A percentile compares a stretch with the other conserved stretches of the same genome.
These are phyloP conservation scores for Ylistrum balloti DNA, from an alignment of 1,140 invertebrate genomes.

Conservation along the genomic window DNA sequence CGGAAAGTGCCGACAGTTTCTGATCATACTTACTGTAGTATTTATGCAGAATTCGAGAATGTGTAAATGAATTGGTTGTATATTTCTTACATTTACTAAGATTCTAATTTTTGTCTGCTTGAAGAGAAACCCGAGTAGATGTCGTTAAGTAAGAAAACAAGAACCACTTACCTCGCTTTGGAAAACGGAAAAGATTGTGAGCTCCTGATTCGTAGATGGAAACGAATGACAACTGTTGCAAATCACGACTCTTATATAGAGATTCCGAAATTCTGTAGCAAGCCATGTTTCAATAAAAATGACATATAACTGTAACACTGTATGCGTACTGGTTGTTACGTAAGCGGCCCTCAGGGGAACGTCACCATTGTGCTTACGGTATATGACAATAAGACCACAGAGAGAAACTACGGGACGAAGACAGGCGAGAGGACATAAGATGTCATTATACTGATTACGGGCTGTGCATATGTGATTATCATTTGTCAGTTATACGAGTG, in stretches of 20 bases:
- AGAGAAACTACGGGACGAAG: neutral
- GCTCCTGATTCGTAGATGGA: neutral
- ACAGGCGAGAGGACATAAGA: neutral
- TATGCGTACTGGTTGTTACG: neutral
- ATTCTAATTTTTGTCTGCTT: too few relatives aligned
- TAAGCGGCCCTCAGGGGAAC: neutral
- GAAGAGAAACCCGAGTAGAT: too few relatives aligned
- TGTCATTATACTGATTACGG: neutral
- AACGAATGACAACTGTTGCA: neutral
- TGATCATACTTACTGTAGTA: too few relatives aligned
- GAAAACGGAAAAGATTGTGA: neutral
- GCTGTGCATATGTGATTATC: neutral
- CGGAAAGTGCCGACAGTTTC: too few relatives aligned
- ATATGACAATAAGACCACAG: neutral
- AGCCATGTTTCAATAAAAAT: conserved; percentile 17
- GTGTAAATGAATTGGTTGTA: too few relatives aligned
- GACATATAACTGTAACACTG: neutral
- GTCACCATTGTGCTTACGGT: neutral
- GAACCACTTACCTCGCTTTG: neutral
- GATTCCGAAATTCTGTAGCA: neutral
- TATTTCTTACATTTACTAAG: too few relatives aligned
- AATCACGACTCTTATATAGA: neutral
- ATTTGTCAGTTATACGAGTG: too few relatives aligned
- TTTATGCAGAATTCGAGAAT: too few relatives aligned
- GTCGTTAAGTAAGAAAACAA: too few relatives aligned